Base-by-base conservation (phyloP, 2,113 vertebrate genomes). In the Carettochelys insculpta region DNA sequence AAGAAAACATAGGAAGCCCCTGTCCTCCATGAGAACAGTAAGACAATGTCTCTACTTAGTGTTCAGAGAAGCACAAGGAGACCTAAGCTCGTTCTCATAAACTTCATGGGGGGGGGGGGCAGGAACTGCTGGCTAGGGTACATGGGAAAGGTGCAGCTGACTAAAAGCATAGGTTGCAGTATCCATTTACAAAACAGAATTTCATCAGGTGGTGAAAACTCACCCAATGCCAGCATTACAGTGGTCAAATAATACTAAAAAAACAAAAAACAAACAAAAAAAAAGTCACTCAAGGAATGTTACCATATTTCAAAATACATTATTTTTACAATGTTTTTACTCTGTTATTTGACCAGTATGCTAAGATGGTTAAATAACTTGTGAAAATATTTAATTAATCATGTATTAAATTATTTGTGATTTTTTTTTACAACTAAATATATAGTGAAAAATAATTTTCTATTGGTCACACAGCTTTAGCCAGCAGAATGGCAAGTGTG, bases 131-230 rank as follows among this genome's bases (percentile, higher is more conserved):
- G 88, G 29, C 71, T 27, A 45, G 58, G 61, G 76, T 3, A 83
- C 85, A 89, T 68, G 89, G 92, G 73, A 48, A 51, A 89, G 2
- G 24, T 61, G 12, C 0, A 1, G 45, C 48, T 1, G 5, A 13
- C 73, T 31, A 38, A 13, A n/a, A 10, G 34, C 3, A 52, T 1
- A 81, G 2, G 75, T n/a, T 34, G 86, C 90, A 1, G 43, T 1
- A 80, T 2, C 87, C 80, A 7, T 24, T 85, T 51, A 81, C 88
- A 89, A 95, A 96, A 95, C 88, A 95, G 92, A 96, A 96, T 76
- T 85, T 61, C 34, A 0, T 65, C 20, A 77, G 75, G 85, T 88
- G 78, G 73, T 54, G 85, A 95, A 95, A 91, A 93, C 86, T 92
- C 73, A 82, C 75, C 87, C 91, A 51, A 45, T 48, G 0, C 92